Conservation (phyloP, 92 coral and sea anemone species). For the Meandrina meandrites region DNA sequence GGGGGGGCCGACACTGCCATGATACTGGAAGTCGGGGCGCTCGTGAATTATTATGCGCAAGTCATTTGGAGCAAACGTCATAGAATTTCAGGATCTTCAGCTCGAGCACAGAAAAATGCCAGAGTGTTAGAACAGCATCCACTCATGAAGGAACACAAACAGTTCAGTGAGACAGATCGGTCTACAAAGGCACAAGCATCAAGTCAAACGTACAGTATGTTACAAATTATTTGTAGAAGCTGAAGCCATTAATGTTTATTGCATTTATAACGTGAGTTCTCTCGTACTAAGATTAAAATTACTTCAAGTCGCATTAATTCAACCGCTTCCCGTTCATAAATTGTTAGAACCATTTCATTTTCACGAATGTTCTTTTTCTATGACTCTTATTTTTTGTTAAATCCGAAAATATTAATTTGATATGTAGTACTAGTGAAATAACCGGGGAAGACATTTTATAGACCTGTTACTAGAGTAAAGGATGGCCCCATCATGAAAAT, state of each 20-base stretch:
- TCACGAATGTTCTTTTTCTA: not conserved
- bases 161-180: not conserved
- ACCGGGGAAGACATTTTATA: no score
- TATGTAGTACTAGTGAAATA: not conserved
- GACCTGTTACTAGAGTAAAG: no score
- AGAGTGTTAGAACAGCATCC: not conserved
- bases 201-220: not conserved
- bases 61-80: conserved; percentile 1
- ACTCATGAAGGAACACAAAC: not conserved
- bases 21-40: not conserved
- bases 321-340: not conserved
- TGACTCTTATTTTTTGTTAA: not conserved
- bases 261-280: not conserved
- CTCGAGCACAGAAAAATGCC: not conserved
- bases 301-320: not conserved
- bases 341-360: not conserved
- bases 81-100: no score
- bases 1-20: no score
- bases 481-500: no score
- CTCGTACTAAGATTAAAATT: not conserved
- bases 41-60: not conserved
- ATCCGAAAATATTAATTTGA: not conserved
- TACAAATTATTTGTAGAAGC: not conserved
- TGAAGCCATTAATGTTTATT: not conserved
- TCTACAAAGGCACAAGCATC: not conserved